These are phyloP conservation scores for Idaea straminata DNA, from an alignment of 2,888 invertebrate genomes.

Conservation along the genomic window DNA sequence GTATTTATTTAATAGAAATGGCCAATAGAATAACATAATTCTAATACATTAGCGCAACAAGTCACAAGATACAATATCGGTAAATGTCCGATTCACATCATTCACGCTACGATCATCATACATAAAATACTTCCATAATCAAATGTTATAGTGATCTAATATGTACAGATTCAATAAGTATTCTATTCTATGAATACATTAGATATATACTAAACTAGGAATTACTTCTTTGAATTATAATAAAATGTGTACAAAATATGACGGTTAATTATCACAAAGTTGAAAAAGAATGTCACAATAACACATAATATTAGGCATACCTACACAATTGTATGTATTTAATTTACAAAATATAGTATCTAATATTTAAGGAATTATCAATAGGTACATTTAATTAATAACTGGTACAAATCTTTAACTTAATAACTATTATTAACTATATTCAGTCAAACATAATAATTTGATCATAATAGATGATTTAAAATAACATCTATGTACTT, in stretches of 20 bases:
- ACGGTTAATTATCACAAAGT: conserved; percentile 29
- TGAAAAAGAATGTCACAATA: conserved; percentile 24
- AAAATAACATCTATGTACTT: conserved; percentile 47
- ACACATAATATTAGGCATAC: conserved; percentile 10
- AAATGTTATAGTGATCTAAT: conserved; percentile 5
- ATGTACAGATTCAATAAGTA: conserved; percentile 17
- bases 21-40: conserved; percentile 16
- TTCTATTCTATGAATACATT: not conserved
- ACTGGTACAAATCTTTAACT: conserved; percentile 6
- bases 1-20: conserved; percentile 29
- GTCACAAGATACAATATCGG: not conserved
- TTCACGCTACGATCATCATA: conserved; percentile 11
- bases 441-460: conserved; percentile 47
- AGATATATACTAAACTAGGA: not conserved
- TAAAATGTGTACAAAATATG: conserved; percentile 9
- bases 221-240: conserved; percentile 1
- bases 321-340: conserved; percentile 12
- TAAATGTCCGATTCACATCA: not conserved
- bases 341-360: conserved; percentile 5
- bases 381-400: not conserved
- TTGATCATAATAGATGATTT: conserved; percentile 37
- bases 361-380: not conserved
- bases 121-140: conserved; percentile 10
- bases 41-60: not conserved
- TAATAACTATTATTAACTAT: conserved; percentile 33